These are phyloP conservation scores for Phenganax stokvisi DNA, from an alignment of 92 coral and sea anemone species.

Conservation along the genomic window DNA sequence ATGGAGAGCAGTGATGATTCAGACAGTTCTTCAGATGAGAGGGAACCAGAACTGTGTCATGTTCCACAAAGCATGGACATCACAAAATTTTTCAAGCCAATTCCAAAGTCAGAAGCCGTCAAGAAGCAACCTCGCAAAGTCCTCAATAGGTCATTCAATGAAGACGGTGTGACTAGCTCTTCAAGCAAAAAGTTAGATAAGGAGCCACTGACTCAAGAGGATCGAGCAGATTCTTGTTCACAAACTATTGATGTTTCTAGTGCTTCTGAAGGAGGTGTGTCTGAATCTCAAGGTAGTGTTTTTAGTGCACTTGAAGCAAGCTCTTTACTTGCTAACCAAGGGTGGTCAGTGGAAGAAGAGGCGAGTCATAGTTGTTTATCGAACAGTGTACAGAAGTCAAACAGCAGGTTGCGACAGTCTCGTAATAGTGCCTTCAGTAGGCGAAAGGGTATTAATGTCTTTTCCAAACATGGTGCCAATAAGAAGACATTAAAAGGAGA, in stretches of 20 bases:
- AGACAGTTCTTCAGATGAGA: slow-evolving; percentile 10
- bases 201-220: not conserved
- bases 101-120: not conserved
- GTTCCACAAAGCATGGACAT: slow-evolving; percentile 6
- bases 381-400: not conserved
- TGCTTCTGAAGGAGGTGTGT: not conserved
- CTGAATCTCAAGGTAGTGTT: not conserved
- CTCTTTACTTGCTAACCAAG: not conserved
- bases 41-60: not conserved
- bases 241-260: not conserved
- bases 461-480: too few relatives aligned
- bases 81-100: slow-evolving; percentile 8
- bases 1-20: not conserved
- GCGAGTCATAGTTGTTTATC: not conserved
- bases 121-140: not conserved
- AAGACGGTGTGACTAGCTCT: not conserved
- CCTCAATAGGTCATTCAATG: not conserved
- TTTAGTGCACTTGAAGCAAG: not conserved
- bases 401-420: not conserved
- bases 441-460: too few relatives aligned
- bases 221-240: not conserved
- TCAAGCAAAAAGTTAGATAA: not conserved
- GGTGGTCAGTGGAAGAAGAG: not conserved
- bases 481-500: not conserved
- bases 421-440: not conserved